These are phyloP conservation scores for Eonycteris spelaea DNA, from an alignment of 2,113 vertebrate genomes.

Conservation along the genomic window DNA sequence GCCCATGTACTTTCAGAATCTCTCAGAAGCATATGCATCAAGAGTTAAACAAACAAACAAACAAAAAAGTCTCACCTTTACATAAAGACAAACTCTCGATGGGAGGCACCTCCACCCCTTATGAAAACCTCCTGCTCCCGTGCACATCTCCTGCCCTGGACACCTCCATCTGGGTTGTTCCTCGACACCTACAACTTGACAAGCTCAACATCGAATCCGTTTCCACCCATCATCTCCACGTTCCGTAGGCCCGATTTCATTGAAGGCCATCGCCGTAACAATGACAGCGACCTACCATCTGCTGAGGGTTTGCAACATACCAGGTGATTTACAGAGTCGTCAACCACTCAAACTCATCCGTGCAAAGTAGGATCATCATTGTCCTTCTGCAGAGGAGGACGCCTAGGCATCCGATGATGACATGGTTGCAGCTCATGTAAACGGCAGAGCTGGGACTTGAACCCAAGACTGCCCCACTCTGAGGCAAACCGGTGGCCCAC, in stretches of 20 bases:
- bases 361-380: fast-evolving
- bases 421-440: not conserved
- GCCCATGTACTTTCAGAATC: not conserved
- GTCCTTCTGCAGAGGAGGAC: not conserved
- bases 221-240: not conserved
- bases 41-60: not conserved
- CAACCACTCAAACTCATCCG: not conserved
- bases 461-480: not conserved
- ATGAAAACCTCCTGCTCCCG: not conserved
- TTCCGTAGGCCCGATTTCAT: not conserved
- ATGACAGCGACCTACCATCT: not conserved
- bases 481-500: not conserved
- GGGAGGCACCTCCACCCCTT: not conserved
- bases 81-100: not conserved
- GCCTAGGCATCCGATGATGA: not conserved
- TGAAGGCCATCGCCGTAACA: not conserved
- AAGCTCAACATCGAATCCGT: not conserved
- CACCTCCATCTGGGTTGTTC: not conserved
- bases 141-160: too few relatives aligned
- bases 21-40: not conserved
- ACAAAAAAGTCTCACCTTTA: not conserved
- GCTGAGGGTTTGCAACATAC: not conserved
- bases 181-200: not conserved
- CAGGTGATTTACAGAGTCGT: not conserved
- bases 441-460: not conserved